Evolutionary conservation across 53 echinoderm and acorn worm species (phyloP).

Genomic region (Holothuria leucospilota): DNA sequence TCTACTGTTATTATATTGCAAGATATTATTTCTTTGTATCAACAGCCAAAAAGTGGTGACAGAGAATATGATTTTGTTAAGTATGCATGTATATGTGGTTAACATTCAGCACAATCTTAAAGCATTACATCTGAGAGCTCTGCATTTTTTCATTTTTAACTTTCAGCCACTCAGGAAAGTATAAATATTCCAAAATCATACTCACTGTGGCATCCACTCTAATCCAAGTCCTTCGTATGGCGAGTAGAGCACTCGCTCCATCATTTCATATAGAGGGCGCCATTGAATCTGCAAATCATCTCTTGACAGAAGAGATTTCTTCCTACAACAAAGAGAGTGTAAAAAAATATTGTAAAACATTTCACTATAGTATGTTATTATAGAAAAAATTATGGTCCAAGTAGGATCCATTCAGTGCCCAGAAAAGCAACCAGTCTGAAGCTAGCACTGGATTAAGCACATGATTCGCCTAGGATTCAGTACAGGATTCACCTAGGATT

Average conservation of each 20-base stretch:
- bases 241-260: slow-evolving; percentile 82
- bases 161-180: neutral
- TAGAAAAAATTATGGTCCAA: neutral
- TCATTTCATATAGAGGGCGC: slow-evolving; percentile 81
- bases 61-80: no score
- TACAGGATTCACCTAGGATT: no score
- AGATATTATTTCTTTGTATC: no score
- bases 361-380: neutral
- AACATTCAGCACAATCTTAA: no score
- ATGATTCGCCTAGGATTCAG: no score
- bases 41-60: no score
- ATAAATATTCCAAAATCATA: neutral
- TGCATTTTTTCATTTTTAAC: neutral
- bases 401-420: no score
- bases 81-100: no score
- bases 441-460: no score
- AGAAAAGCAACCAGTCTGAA: no score
- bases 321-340: slow-evolving; percentile 57
- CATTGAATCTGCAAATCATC: slow-evolving; percentile 88
- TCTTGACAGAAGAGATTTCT: slow-evolving; percentile 75
- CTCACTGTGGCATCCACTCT: slow-evolving; percentile 93
- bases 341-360: neutral
- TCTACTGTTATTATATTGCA: no score
- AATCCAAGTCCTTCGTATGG: slow-evolving; percentile 85
- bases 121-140: no score